phyloP scores from a whole-genome alignment of 2,797 vertebrate species.

The Enteromius anoplus region DNA sequence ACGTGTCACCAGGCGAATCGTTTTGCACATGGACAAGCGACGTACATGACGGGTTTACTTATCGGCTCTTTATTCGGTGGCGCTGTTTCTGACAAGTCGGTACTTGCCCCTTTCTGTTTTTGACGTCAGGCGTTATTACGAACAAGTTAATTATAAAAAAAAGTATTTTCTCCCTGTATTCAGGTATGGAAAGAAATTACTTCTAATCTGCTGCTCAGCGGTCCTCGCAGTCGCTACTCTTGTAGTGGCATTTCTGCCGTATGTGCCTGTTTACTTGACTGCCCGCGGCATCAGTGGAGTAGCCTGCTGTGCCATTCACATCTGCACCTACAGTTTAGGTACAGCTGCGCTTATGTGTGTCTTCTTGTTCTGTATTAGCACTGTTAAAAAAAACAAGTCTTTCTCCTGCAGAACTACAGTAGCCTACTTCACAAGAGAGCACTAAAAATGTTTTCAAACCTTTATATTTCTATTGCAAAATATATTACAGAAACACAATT shows the following conservation, averaged over 20 bases:
- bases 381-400: neutral
- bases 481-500: no score
- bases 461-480: no score
- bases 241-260: conserved; percentile 66
- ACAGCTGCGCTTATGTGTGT: neutral
- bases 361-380: conserved; percentile 54
- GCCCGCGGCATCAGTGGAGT: conserved; percentile 72
- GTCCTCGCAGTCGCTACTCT: conserved; percentile 65
- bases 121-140: neutral
- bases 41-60: conserved; percentile 72
- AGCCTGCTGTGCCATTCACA: conserved; percentile 73
- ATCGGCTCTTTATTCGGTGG: conserved; percentile 74
- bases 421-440: no score
- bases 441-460: no score
- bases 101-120: neutral
- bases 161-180: neutral
- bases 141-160: neutral
- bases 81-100: conserved; percentile 70
- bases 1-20: conserved; percentile 56
- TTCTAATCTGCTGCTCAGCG: conserved; percentile 67
- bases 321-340: conserved; percentile 77
- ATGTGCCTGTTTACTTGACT: conserved; percentile 66
- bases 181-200: conserved; percentile 74
- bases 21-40: conserved; percentile 67
- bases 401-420: neutral